These are phyloP conservation scores for Melanargia galathea DNA, from an alignment of 2,888 invertebrate species.

Conservation along the genomic window DNA sequence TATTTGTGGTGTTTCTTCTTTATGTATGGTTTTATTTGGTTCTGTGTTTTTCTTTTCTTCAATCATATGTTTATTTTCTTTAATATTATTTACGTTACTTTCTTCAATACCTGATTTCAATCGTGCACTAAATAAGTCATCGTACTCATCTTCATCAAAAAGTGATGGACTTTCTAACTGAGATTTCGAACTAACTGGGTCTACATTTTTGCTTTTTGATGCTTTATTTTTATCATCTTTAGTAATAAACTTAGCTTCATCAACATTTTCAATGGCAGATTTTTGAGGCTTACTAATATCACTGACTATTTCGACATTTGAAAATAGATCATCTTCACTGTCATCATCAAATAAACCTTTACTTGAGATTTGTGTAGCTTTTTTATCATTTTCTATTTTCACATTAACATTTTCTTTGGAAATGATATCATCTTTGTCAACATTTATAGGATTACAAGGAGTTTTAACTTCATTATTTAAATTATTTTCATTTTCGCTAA, in stretches of 20 bases:
- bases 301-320: conserved; percentile 36
- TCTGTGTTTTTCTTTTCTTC: conserved; percentile 26
- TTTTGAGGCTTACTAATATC: conserved; percentile 5
- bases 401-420: conserved; percentile 2
- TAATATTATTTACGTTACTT: conserved; percentile 12
- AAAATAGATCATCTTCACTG: conserved; percentile 57
- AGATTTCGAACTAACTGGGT: conserved; percentile 18
- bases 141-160: conserved; percentile 59
- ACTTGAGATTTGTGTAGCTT: conserved; percentile 24
- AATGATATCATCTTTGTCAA: conserved; percentile 20
- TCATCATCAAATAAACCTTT: conserved; percentile 57
- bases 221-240: conserved; percentile 22
- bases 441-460: conserved; percentile 14
- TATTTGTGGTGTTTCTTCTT: not conserved
- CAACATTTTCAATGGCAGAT: not conserved
- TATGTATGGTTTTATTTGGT: conserved; percentile 25
- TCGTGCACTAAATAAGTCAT: conserved; percentile 38
- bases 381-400: conserved; percentile 16
- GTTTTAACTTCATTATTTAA: conserved; percentile 26
- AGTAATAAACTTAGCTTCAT: not conserved
- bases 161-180: conserved; percentile 41
- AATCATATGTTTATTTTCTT: conserved; percentile 20
- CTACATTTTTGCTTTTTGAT: conserved; percentile 18
- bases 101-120: conserved; percentile 20
- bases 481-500: conserved; percentile 44